Conservation (phyloP, 2,888 invertebrate species). For the Diploptera punctata region DNA sequence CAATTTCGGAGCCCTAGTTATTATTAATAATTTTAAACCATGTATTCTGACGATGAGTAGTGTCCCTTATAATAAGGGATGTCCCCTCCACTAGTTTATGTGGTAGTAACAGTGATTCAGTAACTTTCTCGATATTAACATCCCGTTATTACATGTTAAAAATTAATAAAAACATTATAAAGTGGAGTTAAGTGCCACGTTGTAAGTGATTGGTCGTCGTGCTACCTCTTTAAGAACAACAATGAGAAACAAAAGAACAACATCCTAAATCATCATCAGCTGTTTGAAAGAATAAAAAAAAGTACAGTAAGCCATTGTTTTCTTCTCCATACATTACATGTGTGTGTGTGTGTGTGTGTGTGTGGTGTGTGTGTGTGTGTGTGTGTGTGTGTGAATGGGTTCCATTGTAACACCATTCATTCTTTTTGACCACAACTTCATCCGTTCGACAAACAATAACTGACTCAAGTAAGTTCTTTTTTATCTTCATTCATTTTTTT, state of each 20-base stretch:
- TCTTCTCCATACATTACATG: conserved; percentile 34
- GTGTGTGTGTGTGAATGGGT: conserved; percentile 27
- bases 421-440: not conserved
- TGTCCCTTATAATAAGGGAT: no score
- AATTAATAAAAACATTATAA: no score
- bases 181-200: no score
- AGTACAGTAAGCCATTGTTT: conserved; percentile 35
- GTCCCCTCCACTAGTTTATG: no score
- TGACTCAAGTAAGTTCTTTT: conserved; percentile 4
- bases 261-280: conserved; percentile 35
- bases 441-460: conserved; percentile 8
- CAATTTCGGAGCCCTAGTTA: no score
- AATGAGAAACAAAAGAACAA: conserved; percentile 27
- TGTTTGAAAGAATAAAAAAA: conserved; percentile 29
- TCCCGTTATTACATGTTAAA: no score
- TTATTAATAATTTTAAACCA: no score
- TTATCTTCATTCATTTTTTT: not conserved
- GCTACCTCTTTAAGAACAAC: conserved; percentile 12
- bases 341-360: conserved; percentile 12
- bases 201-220: no score
- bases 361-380: conserved; percentile 6
- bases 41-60: no score
- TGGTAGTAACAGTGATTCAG: no score
- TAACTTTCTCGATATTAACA: no score
- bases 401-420: conserved; percentile 28